These are phyloP conservation scores for Antitype chi DNA, from an alignment of 2,888 invertebrate genomes.

Conservation along the genomic window DNA sequence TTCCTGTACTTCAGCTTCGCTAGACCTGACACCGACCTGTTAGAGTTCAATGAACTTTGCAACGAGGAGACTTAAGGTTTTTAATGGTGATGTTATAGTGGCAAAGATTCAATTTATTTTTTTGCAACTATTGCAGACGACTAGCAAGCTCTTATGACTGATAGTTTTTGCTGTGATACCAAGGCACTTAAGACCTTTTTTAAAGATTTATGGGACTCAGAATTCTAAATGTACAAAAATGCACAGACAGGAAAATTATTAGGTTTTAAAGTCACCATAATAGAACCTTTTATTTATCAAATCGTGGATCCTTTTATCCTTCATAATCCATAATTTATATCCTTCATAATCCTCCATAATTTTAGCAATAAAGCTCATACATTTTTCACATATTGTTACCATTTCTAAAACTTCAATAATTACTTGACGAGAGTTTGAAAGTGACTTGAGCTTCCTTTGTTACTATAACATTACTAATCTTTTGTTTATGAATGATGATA, in stretches of 20 bases:
- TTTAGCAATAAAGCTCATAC: conserved; percentile 2
- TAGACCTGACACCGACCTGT: conserved; percentile 75
- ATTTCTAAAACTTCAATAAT: background rate
- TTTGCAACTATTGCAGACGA: background rate
- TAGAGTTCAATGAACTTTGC: conserved; percentile 79
- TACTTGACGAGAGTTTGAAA: no score
- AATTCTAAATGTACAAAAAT: background rate
- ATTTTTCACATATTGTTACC: background rate
- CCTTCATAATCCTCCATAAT: conserved; percentile 26
- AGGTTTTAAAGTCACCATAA: background rate
- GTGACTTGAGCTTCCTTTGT: background rate
- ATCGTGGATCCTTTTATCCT: background rate
- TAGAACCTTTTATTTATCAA: background rate
- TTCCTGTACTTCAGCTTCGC: conserved; percentile 82
- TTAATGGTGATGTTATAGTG: conserved; percentile 31
- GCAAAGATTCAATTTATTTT: background rate
- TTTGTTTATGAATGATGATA: conserved; percentile 18
- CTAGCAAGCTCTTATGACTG: background rate
- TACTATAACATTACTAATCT: conserved; percentile 39
- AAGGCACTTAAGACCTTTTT: background rate
- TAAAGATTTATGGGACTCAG: background rate
- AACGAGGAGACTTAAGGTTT: conserved; percentile 61
- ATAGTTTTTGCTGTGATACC: background rate
- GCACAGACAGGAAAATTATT: no score
- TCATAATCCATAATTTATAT: no score